Conservation (phyloP, 2,113 vertebrate genomes). For the Serinus canaria region DNA sequence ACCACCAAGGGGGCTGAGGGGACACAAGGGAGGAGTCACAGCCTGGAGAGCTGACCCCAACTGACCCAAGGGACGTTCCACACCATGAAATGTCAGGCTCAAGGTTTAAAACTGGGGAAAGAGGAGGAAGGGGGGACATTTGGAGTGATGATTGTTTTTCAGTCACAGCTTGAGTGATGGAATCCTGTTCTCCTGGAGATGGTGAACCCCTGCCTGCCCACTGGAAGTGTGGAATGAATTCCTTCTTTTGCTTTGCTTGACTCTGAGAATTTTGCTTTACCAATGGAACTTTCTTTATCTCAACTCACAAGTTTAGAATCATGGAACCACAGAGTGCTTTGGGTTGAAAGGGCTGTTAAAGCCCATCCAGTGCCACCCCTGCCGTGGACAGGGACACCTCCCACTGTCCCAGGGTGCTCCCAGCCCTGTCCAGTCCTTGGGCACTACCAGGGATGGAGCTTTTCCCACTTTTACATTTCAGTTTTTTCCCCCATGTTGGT, state of each 20-base stretch:
- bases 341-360: neutral
- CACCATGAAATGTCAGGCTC: rapidly evolving
- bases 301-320: too few relatives aligned
- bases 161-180: neutral
- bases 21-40: neutral
- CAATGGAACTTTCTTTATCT: neutral
- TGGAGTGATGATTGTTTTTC: neutral
- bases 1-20: neutral
- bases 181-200: neutral
- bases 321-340: neutral
- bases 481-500: neutral
- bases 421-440: neutral
- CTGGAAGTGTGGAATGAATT: neutral
- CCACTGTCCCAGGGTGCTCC: neutral
- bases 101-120: neutral
- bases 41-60: neutral
- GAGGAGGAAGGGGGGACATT: neutral
- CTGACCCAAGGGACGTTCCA: neutral
- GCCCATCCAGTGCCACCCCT: neutral
- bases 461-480: neutral
- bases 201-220: neutral
- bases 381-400: neutral
- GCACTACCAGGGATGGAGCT: neutral
- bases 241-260: neutral
- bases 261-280: neutral